These are phyloP conservation scores for Hydractinia symbiolongicarpus DNA, from an alignment of 30 jellyfish, hydroid and myxozoan genomes.

Conservation along the genomic window DNA sequence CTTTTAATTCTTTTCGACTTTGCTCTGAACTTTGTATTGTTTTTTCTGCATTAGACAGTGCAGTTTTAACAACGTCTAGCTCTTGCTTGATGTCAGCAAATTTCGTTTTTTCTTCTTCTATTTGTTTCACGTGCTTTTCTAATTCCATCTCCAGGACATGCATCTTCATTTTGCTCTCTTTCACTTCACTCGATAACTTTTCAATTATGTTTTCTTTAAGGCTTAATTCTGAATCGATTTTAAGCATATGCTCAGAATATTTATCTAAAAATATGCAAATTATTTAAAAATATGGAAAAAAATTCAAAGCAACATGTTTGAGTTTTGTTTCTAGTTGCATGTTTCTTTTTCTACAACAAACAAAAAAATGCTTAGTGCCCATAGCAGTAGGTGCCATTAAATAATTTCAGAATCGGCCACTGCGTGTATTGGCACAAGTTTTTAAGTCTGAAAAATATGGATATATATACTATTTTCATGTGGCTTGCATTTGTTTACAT, in stretches of 20 bases:
- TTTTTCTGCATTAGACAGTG: conserved; percentile 28
- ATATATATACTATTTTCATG: no score
- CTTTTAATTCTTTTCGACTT: conserved; percentile 55
- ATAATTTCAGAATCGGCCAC: no score
- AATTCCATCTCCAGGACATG: conserved; percentile 49
- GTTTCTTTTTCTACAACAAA: no score
- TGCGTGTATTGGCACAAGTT: no score
- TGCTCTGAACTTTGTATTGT: conserved; percentile 42
- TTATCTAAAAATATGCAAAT: conserved; percentile 11
- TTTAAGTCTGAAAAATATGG: no score
- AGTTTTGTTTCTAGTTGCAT: background rate
- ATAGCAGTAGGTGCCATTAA: no score
- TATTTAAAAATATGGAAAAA: background rate
- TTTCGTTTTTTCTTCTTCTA: conserved; percentile 42
- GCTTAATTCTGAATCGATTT: conserved; percentile 35
- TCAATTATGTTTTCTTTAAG: conserved; percentile 44
- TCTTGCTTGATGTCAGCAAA: conserved; percentile 24
- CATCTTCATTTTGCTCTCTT: conserved; percentile 40
- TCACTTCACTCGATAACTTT: conserved; percentile 40
- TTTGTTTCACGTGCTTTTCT: conserved; percentile 29
- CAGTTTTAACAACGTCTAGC: conserved; percentile 37
- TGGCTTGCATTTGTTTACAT: no score
- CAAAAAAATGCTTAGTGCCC: no score
- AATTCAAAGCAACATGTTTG: background rate
- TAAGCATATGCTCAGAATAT: background rate